Percentiles rank a stretch among this genome's conserved stretches.
These are phyloP conservation scores for Galerucella nymphaeae DNA, from an alignment of 2,888 invertebrate species.

Conservation along the genomic window DNA sequence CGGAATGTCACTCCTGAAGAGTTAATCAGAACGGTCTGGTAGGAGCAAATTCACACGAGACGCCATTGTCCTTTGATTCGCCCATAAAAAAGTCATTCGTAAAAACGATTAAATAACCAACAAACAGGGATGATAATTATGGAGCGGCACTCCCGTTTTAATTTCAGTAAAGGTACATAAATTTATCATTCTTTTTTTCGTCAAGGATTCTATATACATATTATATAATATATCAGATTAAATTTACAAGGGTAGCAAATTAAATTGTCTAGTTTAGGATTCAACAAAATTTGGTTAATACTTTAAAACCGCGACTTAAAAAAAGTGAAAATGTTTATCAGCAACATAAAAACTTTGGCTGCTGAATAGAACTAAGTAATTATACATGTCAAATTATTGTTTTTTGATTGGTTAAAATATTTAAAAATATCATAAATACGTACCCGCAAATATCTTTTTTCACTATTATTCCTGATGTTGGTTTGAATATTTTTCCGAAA, in stretches of 20 bases:
- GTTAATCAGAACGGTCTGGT: not conserved
- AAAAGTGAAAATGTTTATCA: too few species aligned
- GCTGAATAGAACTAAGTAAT: not conserved
- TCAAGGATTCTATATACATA: too few species aligned
- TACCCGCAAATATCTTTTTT: conserved; percentile 44
- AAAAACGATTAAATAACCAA: not conserved
- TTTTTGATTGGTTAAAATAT: not conserved
- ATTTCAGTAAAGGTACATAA: conserved; percentile 11
- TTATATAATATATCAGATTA: too few species aligned
- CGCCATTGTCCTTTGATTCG: not conserved
- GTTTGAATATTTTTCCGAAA: conserved; percentile 42
- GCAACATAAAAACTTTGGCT: too few species aligned
- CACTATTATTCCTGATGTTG: conserved; percentile 26
- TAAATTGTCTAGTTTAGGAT: too few species aligned
- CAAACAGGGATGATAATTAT: conserved; percentile 13
- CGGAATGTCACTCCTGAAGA: too few species aligned
- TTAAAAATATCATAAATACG: conserved; percentile 20
- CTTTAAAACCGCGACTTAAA: too few species aligned
- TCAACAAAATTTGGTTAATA: too few species aligned
- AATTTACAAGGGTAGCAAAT: too few species aligned
- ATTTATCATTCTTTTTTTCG: not conserved
- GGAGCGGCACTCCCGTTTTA: conserved; percentile 13
- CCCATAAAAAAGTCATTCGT: not conserved
- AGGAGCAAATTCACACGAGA: not conserved
- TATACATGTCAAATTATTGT: not conserved